Percentiles rank a stretch among this genome's conserved stretches.
phyloP scores from a whole-genome alignment of 1,140 invertebrate genomes.

The Diabrotica virgifera region DNA sequence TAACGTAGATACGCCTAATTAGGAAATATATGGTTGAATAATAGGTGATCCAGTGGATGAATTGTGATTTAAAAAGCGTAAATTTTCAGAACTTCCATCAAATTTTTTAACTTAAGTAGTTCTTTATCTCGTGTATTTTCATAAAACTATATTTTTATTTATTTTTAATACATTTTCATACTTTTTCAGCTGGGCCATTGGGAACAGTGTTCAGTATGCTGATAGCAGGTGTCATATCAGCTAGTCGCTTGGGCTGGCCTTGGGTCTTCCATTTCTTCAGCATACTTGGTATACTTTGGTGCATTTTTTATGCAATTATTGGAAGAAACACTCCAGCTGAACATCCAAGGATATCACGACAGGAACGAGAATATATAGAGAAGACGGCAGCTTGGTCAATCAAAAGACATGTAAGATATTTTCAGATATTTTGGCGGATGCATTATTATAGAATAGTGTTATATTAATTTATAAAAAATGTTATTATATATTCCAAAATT shows the following conservation, averaged over 20 bases:
- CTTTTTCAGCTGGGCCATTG: slow-evolving; percentile 58
- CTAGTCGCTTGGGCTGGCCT: slow-evolving; percentile 68
- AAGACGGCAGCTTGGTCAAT: slow-evolving; percentile 25
- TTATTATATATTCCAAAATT: not conserved
- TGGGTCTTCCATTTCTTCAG: slow-evolving; percentile 77
- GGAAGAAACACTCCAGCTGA: slow-evolving; percentile 65
- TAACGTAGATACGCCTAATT: too few relatives aligned
- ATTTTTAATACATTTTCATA: too few relatives aligned
- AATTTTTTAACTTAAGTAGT: too few relatives aligned
- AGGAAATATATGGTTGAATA: too few relatives aligned
- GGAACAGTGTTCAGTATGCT: slow-evolving; percentile 73
- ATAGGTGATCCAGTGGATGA: too few relatives aligned
- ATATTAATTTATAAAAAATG: not conserved
- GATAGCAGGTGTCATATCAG: slow-evolving; percentile 64
- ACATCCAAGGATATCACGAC: slow-evolving; percentile 56
- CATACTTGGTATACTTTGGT: slow-evolving; percentile 58
- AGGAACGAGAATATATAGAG: slow-evolving; percentile 66
- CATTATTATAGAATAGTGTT: not conserved
- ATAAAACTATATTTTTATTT: too few relatives aligned
- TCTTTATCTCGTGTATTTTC: too few relatives aligned
- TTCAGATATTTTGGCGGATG: not conserved
- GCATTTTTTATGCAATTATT: slow-evolving; percentile 58
- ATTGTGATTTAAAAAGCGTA: too few relatives aligned
- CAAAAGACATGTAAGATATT: not conserved
- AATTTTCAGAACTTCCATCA: too few relatives aligned